Base-by-base conservation (phyloP, 2,888 invertebrate genomes). In the Noctua comes region DNA sequence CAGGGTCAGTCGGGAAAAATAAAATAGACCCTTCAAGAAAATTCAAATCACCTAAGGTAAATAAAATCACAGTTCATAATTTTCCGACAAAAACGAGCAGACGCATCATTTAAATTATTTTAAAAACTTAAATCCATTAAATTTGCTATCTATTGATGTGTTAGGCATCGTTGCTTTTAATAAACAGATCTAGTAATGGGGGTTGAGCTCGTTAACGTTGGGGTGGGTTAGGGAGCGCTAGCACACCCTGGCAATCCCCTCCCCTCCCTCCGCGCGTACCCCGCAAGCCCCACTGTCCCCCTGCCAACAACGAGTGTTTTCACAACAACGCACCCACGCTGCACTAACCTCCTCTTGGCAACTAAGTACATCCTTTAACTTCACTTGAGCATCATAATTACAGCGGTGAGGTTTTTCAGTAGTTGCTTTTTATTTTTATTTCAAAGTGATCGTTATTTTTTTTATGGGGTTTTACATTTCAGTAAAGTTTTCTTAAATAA, bases 221-320 rank as follows among this genome's bases (percentile, higher is more conserved):
- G 93, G 92, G 93, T 92, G 91, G 91, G 92, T 92, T 91, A 92
- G 92, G 92, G 91, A 85, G 86, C 79, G 78, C 66, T 64, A 48
- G 72, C 65, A 36, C 70, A 64, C 76, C 81, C 46, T 74, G 62
- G 3, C 36, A 69, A 40, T 78, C 51, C 11, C 57, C 46, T 73
- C 16, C 73, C 8, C 64, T 7, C 54, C 10, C 40, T 24, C 59
- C 51, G 21, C 68, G 24, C 75, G 0, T 0, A 7, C 46, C 65
- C 46, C 65, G 36, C 65, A 16, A 6, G 36, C 75, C 66, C 65
- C 66, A 4, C 71, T 74, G 66, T 76, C 68, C 75, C 72, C 82
- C 74, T 70, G 31, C 73, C 83, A 81, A 84, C 83, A 81, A 84
- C 83, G 87, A 91, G 89, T 92, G 90, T 92, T 92, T 92, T 91